A percentile compares a stretch with the other conserved stretches of the same genome.
Evolutionary conservation across 1,140 invertebrate species (phyloP).

Genomic region (Drosophila pseudoobscura): DNA sequence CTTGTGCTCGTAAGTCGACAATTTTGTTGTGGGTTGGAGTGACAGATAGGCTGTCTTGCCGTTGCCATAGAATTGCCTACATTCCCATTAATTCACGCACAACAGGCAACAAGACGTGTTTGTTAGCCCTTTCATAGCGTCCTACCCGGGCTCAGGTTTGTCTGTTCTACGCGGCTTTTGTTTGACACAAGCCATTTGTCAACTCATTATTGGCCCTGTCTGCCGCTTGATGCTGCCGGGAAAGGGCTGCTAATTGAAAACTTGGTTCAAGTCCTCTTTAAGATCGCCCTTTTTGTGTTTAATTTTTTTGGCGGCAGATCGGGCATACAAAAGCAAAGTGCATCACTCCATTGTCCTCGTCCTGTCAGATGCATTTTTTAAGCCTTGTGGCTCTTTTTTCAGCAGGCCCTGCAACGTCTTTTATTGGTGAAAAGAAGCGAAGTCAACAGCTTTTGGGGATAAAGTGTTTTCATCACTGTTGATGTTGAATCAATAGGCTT

Average conservation of each 20-base stretch:
- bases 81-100: constrained; percentile 48
- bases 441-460: no score
- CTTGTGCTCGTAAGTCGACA: constrained; percentile 39
- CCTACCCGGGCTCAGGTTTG: constrained; percentile 7
- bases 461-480: no score
- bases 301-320: constrained; percentile 2
- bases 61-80: constrained; percentile 42
- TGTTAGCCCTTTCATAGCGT: not conserved
- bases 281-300: constrained; percentile 8
- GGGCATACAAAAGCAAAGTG: no score
- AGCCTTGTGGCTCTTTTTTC: constrained; percentile 30
- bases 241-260: constrained; percentile 55
- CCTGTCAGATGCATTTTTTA: constrained; percentile 49
- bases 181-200: constrained; percentile 55
- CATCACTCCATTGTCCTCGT: constrained; percentile 2
- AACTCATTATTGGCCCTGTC: constrained; percentile 53
- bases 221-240: not conserved
- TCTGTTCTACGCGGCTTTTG: constrained; percentile 46
- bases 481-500: no score
- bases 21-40: constrained; percentile 35
- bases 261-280: constrained; percentile 41
- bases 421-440: constrained; percentile 2
- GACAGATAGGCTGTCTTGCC: constrained; percentile 21
- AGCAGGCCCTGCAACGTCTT: constrained; percentile 3
- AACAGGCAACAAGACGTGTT: constrained; percentile 44